Evolutionary conservation across 2,797 vertebrate genomes (phyloP).

Genomic region (Apogon hyalosoma): DNA sequence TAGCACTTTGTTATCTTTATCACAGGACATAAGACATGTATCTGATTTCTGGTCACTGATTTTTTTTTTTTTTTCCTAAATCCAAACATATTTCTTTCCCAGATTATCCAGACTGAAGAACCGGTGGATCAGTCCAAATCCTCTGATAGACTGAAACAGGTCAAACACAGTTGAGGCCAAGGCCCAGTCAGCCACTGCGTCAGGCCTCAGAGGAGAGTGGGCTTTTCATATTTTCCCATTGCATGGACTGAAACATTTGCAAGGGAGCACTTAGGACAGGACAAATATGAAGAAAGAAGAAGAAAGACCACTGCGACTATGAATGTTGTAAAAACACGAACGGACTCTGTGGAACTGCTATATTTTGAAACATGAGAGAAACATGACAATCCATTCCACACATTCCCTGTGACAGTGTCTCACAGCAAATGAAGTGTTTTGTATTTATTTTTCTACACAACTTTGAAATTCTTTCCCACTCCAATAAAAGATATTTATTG

Average conservation of each 20-base stretch:
- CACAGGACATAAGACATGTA: too few relatives aligned
- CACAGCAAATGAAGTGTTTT: slow-evolving; percentile 71
- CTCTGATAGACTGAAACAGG: slow-evolving; percentile 44
- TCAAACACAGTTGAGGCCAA: slow-evolving; percentile 36
- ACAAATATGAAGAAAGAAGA: slow-evolving; percentile 84
- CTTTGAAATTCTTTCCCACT: slow-evolving; percentile 66
- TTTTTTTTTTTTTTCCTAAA: slow-evolving; percentile 8
- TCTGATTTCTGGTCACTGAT: too few relatives aligned
- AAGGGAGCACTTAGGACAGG: slow-evolving; percentile 90
- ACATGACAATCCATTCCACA: slow-evolving; percentile 74
- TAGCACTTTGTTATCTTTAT: too few relatives aligned
- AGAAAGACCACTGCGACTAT: slow-evolving; percentile 87
- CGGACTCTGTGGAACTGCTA: slow-evolving; percentile 58
- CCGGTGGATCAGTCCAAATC: slow-evolving; percentile 39
- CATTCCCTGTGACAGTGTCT: slow-evolving; percentile 69
- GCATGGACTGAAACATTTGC: slow-evolving; percentile 69
- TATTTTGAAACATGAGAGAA: slow-evolving; percentile 59
- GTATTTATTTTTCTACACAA: slow-evolving; percentile 89
- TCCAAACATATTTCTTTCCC: slow-evolving; percentile 31
- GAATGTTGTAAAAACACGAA: slow-evolving; percentile 89
- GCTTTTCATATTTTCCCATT: slow-evolving; percentile 61
- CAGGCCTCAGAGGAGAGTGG: slow-evolving; percentile 65
- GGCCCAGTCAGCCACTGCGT: slow-evolving; percentile 25
- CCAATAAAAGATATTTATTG: slow-evolving; percentile 97
- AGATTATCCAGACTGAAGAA: slow-evolving; percentile 57